A percentile compares a stretch with the other conserved stretches of the same genome.
phyloP scores from a whole-genome alignment of 1,140 invertebrate genomes.

The Pogonognathellus flavescens region DNA sequence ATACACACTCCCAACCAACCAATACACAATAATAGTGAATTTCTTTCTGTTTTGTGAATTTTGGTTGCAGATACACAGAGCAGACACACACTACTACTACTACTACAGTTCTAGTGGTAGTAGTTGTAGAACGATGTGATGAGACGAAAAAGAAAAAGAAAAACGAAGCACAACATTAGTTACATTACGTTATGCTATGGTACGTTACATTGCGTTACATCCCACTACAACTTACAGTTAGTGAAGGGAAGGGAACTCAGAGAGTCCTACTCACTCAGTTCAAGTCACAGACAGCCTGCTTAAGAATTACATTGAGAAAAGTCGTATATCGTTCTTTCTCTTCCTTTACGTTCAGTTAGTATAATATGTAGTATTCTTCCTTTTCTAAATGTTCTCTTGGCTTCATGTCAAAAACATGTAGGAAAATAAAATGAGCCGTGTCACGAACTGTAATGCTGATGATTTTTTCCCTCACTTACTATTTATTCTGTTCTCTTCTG shows the following conservation, averaged over 20 bases:
- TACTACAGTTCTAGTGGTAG: no score
- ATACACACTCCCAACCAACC: background rate
- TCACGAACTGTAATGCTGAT: slow-evolving; percentile 65
- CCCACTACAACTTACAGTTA: slow-evolving; percentile 42
- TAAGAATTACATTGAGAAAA: slow-evolving; percentile 47
- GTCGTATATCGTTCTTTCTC: slow-evolving; percentile 32
- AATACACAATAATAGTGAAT: background rate
- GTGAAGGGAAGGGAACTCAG: no score
- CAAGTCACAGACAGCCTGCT: slow-evolving; percentile 47
- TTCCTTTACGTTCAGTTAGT: slow-evolving; percentile 45
- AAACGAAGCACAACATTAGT: background rate
- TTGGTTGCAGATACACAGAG: background rate
- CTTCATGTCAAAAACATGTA: slow-evolving; percentile 66
- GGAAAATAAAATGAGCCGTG: slow-evolving; percentile 63
- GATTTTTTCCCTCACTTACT: slow-evolving; percentile 61
- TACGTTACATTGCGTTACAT: slow-evolving; percentile 34
- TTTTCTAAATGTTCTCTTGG: slow-evolving; percentile 61
- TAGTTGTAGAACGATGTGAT: no score
- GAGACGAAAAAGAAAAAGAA: background rate
- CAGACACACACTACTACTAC: no score
- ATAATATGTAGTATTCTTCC: slow-evolving; percentile 41
- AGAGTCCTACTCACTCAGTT: background rate
- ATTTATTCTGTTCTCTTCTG: slow-evolving; percentile 48
- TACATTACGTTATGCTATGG: background rate
- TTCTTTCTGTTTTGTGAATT: background rate